phyloP scores from a whole-genome alignment of 1,140 invertebrate species.

The Armadillidium nasatum region DNA sequence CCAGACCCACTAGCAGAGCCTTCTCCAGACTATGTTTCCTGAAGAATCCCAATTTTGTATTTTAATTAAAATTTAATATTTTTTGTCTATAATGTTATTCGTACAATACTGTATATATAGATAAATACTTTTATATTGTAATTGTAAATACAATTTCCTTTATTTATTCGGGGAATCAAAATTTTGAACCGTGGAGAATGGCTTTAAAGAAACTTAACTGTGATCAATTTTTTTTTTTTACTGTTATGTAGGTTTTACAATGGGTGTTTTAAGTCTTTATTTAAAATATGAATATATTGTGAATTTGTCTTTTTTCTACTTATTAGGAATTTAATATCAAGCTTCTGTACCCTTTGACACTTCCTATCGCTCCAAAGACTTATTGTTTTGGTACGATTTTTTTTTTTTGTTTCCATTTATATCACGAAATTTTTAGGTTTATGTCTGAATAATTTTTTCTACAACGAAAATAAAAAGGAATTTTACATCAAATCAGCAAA shows the following conservation, averaged over 20 bases:
- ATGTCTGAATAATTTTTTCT: background rate
- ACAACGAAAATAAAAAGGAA: background rate
- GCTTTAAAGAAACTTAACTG: background rate
- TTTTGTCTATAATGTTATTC: background rate
- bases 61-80: background rate
- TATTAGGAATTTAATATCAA: background rate
- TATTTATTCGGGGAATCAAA: background rate
- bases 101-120: too few species aligned
- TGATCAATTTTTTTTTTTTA: slow-evolving; percentile 7
- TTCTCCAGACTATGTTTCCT: slow-evolving; percentile 66
- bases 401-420: background rate
- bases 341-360: background rate
- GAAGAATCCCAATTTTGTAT: slow-evolving; percentile 4
- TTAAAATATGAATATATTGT: background rate
- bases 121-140: background rate
- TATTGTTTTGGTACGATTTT: background rate
- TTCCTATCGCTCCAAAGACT: background rate
- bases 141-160: background rate
- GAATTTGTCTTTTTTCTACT: background rate
- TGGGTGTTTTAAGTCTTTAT: background rate
- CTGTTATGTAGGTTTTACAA: background rate
- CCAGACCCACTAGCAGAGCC: slow-evolving; percentile 70
- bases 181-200: background rate
- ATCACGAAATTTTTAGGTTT: background rate
- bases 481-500: background rate